Evolutionary conservation across 2,113 vertebrate genomes (phyloP), one percentile per base, ranked within the genome.

Genomic region (Platichthys stellatus): DNA sequence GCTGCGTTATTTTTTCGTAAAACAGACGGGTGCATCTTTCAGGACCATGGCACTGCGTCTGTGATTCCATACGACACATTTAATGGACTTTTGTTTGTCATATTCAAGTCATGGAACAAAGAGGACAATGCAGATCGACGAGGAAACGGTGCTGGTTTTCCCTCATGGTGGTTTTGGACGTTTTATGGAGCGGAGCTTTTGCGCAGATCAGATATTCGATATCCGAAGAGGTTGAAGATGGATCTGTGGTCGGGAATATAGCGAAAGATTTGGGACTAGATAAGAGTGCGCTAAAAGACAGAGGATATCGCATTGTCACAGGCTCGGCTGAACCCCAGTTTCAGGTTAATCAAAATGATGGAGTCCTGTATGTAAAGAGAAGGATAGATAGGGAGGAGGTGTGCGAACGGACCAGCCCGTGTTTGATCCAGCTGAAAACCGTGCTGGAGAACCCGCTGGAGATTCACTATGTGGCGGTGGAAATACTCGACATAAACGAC

Each of bases 261-360:
- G 92, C 92, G 1, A 93, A 85, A 43, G 94, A 95, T 80, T 47
- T 95, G 74, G 92, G 92, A 12, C 63, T 95, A 4, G 89, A 86
- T 53, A 73, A 86, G 61, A 69, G 38, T 1, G 64, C 89, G 21
- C 88, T 95, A 20, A 69, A 35, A 9, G 80, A 85, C n/a, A 84
- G 78, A 5, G 66, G 90, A 35, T 89, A 90, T 56, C 85, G 89
- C 20, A 86, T 91, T 24, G 85, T 91, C 1, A 20, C 82, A 3
- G 82, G 74, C 15, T 78, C 87, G 18, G 83, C 73, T 0, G 89
- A 94, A 67, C 82, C 90, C 21, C 65, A 86, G 38, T 96, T 92
- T 82, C 81, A 47, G 11, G 84, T 96, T 57, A 86, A 90, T 63
- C 53, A 65, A 49, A 88, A 91, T 15, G 93, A 91, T 0, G 94